These are phyloP conservation scores for Poeciliopsis turneri DNA, from an alignment of 2,797 vertebrate genomes.

Conservation along the genomic window DNA sequence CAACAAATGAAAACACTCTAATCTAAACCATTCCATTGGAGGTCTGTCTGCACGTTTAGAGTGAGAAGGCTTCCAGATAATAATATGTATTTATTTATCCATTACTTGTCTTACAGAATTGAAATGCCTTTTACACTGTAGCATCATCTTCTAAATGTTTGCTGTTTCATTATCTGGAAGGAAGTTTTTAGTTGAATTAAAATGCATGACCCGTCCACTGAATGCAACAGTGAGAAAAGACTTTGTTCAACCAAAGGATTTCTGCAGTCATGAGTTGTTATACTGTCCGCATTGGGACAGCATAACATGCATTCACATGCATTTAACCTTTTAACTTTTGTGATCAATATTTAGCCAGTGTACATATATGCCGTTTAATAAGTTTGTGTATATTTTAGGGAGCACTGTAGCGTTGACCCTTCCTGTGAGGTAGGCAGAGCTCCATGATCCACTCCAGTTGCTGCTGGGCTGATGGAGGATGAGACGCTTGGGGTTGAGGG, in stretches of 20 bases:
- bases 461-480: constrained; percentile 66
- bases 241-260: neutral
- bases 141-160: neutral
- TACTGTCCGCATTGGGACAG: neutral
- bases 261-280: neutral
- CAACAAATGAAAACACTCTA: neutral
- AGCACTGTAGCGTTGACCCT: constrained; percentile 35
- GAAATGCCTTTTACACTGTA: neutral
- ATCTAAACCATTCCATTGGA: neutral
- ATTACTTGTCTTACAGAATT: neutral
- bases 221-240: neutral
- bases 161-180: neutral
- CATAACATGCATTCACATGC: constrained; percentile 11
- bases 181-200: neutral
- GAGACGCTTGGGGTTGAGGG: constrained; percentile 52
- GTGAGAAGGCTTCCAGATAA: neutral
- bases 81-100: no score
- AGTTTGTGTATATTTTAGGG: constrained; percentile 50
- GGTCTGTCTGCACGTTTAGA: neutral
- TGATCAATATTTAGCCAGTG: constrained; percentile 20
- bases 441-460: constrained; percentile 73
- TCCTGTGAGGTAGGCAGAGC: constrained; percentile 45
- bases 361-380: constrained; percentile 11
- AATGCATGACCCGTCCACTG: neutral
- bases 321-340: constrained; percentile 14